phyloP scores from a whole-genome alignment of 2,888 invertebrate genomes.

The Hyles lineata region DNA sequence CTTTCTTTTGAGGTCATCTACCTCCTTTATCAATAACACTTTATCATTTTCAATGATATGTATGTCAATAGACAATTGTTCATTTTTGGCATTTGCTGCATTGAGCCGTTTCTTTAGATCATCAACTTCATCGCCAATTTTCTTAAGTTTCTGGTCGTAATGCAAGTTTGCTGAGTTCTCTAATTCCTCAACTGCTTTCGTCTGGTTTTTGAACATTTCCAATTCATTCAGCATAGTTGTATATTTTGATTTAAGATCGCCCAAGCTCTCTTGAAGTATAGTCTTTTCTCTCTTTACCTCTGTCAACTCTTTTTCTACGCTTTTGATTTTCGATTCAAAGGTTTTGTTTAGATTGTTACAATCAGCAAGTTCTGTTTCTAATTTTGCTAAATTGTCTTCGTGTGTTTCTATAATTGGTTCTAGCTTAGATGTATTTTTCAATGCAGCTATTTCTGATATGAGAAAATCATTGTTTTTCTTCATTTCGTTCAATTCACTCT shows the following conservation, averaged over 20 bases:
- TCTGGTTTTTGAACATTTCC: slow-evolving; percentile 72
- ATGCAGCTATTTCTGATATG: slow-evolving; percentile 87
- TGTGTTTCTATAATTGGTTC: slow-evolving; percentile 90
- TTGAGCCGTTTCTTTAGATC: slow-evolving; percentile 71
- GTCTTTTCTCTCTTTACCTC: slow-evolving; percentile 73
- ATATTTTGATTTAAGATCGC: slow-evolving; percentile 82
- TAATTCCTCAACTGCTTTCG: slow-evolving; percentile 76
- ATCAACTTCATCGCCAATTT: slow-evolving; percentile 70
- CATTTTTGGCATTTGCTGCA: slow-evolving; percentile 70
- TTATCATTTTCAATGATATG: slow-evolving; percentile 82
- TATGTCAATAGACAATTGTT: slow-evolving; percentile 80
- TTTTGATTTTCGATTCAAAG: slow-evolving; percentile 85
- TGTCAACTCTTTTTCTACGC: slow-evolving; percentile 83
- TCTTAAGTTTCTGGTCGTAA: slow-evolving; percentile 57
- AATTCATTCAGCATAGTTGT: slow-evolving; percentile 77
- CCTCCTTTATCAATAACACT: slow-evolving; percentile 72
- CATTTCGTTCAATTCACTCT: slow-evolving; percentile 87
- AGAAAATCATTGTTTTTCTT: slow-evolving; percentile 89
- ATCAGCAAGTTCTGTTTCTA: slow-evolving; percentile 88
- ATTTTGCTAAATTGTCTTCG: slow-evolving; percentile 87
- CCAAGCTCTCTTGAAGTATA: slow-evolving; percentile 79
- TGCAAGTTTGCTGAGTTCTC: slow-evolving; percentile 69
- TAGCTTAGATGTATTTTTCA: slow-evolving; percentile 87
- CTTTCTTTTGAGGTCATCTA: slow-evolving; percentile 72
- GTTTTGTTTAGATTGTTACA: slow-evolving; percentile 84